Percentiles rank a stretch among this genome's conserved stretches.
Evolutionary conservation across 2,888 invertebrate species (phyloP).

Genomic region (Drosophila histrio): DNA sequence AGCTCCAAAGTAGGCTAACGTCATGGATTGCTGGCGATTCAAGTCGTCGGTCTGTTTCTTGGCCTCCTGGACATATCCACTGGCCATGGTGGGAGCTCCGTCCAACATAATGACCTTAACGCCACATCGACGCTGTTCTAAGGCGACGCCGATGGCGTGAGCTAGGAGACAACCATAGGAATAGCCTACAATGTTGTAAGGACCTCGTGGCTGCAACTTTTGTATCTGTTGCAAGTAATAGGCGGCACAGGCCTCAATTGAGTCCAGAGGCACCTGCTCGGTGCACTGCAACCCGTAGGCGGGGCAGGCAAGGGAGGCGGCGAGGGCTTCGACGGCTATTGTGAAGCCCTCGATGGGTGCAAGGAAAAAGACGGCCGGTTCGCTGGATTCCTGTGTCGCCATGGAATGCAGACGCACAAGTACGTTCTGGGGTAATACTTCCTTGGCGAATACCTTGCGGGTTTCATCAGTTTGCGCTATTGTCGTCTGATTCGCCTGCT

Average conservation of each 20-base stretch:
- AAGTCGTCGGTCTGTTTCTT: slow-evolving; percentile 85
- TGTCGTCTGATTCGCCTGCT: slow-evolving; percentile 55
- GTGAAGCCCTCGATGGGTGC: slow-evolving; percentile 96
- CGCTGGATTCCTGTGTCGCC: slow-evolving; percentile 76
- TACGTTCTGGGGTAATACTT: slow-evolving; percentile 91
- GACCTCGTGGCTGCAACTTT: slow-evolving; percentile 90
- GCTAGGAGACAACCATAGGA: slow-evolving; percentile 98
- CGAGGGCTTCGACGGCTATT: slow-evolving; percentile 89
- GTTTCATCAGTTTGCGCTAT: slow-evolving; percentile 84
- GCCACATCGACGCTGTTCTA: slow-evolving; percentile 86
- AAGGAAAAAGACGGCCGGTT: slow-evolving; percentile 87
- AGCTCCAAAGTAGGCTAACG: slow-evolving; percentile 92
- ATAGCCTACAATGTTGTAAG: slow-evolving; percentile 96
- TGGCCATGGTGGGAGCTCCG: slow-evolving; percentile 94
- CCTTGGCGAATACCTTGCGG: slow-evolving; percentile 86
- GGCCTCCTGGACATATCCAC: slow-evolving; percentile 89
- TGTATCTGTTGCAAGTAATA: slow-evolving; percentile 91
- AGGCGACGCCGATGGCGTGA: slow-evolving; percentile 95
- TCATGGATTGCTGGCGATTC: slow-evolving; percentile 88
- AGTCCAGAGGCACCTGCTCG: slow-evolving; percentile 89
- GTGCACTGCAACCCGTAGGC: slow-evolving; percentile 96
- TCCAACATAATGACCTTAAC: slow-evolving; percentile 90
- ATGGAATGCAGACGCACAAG: slow-evolving; percentile 88
- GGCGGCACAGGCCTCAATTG: slow-evolving; percentile 89
- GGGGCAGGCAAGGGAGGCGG: slow-evolving; percentile 89